These are phyloP conservation scores for Ailuropoda melanoleuca DNA, from an alignment of 2,113 vertebrate species.

Conservation along the genomic window DNA sequence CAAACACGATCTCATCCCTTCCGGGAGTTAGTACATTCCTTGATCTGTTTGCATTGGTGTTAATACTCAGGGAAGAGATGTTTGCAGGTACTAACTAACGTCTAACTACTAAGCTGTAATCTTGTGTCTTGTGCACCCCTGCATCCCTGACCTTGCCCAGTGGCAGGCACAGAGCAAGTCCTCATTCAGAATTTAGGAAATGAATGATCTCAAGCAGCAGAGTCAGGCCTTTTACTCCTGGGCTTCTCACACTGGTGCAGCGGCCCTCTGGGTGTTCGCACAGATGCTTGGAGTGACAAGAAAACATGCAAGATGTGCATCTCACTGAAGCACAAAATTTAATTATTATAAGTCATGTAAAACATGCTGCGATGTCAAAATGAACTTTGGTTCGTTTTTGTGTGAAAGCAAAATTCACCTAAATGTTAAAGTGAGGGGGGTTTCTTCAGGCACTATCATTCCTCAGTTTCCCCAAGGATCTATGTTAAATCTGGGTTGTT, in stretches of 20 bases:
- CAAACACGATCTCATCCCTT: not conserved
- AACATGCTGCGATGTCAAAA: not conserved
- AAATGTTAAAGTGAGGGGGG: not conserved
- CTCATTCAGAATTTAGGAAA: not conserved
- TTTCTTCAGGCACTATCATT: not conserved
- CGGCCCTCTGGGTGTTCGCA: not conserved
- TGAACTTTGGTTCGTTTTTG: not conserved
- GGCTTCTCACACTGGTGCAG: not conserved
- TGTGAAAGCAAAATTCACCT: not conserved
- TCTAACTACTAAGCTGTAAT: not conserved
- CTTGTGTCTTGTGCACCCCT: not conserved
- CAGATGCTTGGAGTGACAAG: not conserved
- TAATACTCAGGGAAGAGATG: not conserved
- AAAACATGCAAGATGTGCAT: not conserved
- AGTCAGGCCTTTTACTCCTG: not conserved
- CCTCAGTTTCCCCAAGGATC: not conserved
- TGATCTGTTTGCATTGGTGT: not conserved
- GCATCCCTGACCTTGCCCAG: not conserved
- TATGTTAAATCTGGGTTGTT: not conserved
- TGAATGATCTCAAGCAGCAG: not conserved
- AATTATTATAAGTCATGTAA: not conserved
- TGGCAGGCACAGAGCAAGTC: not conserved
- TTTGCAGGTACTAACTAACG: not conserved
- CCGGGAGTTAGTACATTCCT: not conserved
- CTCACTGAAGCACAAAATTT: not conserved